Percentiles rank a stretch among this genome's conserved stretches.
Conservation (phyloP, 2,888 invertebrate genomes). For the Watsonalla cultraria region DNA sequence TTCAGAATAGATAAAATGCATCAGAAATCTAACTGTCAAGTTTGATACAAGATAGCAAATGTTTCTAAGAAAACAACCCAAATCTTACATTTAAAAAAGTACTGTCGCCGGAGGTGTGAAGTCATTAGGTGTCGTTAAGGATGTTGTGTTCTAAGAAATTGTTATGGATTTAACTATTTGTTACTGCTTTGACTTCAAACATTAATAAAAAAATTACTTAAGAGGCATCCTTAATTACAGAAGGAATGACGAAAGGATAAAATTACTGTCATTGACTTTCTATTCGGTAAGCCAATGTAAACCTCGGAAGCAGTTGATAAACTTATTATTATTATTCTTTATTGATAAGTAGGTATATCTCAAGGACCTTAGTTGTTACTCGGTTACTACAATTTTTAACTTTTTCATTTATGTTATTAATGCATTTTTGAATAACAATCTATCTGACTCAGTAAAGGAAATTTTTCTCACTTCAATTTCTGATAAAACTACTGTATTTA, state of each 20-base stretch:
- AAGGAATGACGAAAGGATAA: too few species aligned
- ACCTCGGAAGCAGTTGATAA: too few species aligned
- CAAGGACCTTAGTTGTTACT: too few species aligned
- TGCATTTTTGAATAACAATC: too few species aligned
- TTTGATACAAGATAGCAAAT: conserved; percentile 31
- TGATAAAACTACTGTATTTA: conserved; percentile 1
- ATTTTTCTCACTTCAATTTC: not conserved
- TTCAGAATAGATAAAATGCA: conserved; percentile 5
- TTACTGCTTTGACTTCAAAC: not conserved
- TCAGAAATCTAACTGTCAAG: conserved; percentile 31
- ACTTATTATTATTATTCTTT: too few species aligned
- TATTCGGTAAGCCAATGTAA: too few species aligned
- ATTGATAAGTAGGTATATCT: too few species aligned
- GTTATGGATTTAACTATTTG: not conserved
- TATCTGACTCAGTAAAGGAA: not conserved
- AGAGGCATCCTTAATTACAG: too few species aligned
- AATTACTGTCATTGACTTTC: too few species aligned
- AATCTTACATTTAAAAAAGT: conserved; percentile 45
- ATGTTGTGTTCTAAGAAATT: conserved; percentile 29
- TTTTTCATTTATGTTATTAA: too few species aligned
- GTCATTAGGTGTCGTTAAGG: conserved; percentile 27
- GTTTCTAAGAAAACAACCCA: conserved; percentile 45
- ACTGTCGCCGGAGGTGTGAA: conserved; percentile 61
- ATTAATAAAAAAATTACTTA: too few species aligned
- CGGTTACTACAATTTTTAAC: too few species aligned